Conservation (phyloP, 2,797 vertebrate species). For the Fringilla coelebs region DNA sequence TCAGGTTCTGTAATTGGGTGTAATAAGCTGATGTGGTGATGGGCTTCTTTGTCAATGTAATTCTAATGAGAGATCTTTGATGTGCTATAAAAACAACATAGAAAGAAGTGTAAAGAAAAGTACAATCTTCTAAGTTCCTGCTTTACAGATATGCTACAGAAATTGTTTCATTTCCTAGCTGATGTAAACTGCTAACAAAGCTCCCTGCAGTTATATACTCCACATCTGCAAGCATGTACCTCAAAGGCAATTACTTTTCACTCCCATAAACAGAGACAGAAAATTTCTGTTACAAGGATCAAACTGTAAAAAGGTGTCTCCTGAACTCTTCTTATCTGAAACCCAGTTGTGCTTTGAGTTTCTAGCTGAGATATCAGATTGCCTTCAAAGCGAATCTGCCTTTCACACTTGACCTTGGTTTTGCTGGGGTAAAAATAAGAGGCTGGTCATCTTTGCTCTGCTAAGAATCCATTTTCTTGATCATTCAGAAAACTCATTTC, state of each 20-base stretch:
- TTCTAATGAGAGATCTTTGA: conserved; percentile 48
- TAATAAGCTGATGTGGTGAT: conserved; percentile 70
- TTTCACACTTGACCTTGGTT: not conserved
- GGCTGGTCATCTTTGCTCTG: not conserved
- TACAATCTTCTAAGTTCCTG: not conserved
- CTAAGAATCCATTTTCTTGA: not conserved
- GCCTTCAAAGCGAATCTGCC: not conserved
- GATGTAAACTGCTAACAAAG: not conserved
- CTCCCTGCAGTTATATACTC: not conserved
- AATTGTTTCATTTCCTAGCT: conserved; percentile 8
- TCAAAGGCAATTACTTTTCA: conserved; percentile 14
- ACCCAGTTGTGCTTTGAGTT: not conserved
- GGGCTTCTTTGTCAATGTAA: conserved; percentile 54
- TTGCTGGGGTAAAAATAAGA: not conserved
- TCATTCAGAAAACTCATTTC: not conserved
- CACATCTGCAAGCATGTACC: not conserved
- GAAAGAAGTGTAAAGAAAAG: conserved; percentile 27
- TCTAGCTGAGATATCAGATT: not conserved
- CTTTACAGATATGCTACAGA: conserved; percentile 28
- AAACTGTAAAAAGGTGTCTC: not conserved
- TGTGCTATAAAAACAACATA: conserved; percentile 35
- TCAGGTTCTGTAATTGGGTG: conserved; percentile 66
- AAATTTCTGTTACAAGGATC: not conserved
- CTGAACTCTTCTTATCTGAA: not conserved
- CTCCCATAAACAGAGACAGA: not conserved